Conservation (phyloP, 2,888 invertebrate genomes). For the Vanessa cardui region DNA sequence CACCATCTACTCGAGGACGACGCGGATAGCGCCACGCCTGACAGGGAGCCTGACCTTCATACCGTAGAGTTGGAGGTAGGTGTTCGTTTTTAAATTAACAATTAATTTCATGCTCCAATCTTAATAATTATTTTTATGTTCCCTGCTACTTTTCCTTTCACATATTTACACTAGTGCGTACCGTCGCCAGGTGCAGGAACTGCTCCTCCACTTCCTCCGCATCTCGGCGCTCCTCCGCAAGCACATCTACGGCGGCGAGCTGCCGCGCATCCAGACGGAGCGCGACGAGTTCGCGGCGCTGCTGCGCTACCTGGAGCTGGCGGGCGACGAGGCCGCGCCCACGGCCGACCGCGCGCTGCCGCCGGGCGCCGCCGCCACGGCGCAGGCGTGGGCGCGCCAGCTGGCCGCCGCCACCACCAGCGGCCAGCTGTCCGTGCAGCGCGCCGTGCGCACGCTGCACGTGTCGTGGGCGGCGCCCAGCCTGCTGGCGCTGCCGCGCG, state of each 20-base stretch:
- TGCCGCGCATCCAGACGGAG: slow-evolving; percentile 86
- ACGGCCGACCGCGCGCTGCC: slow-evolving; percentile 46
- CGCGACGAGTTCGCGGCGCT: slow-evolving; percentile 90
- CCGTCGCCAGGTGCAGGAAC: slow-evolving; percentile 85
- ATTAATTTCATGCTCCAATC: too few relatives aligned
- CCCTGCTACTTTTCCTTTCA: too few relatives aligned
- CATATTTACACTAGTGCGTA: not conserved
- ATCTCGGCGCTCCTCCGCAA: slow-evolving; percentile 91
- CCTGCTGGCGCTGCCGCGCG: slow-evolving; percentile 92
- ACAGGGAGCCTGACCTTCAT: slow-evolving; percentile 52
- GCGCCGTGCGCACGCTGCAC: slow-evolving; percentile 88
- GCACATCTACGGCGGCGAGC: slow-evolving; percentile 90
- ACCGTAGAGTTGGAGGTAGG: slow-evolving; percentile 56
- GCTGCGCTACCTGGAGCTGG: slow-evolving; percentile 89
- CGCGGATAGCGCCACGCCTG: slow-evolving; percentile 47
- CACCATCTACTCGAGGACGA: slow-evolving; percentile 85
- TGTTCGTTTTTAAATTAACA: too few relatives aligned
- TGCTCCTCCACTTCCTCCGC: slow-evolving; percentile 92
- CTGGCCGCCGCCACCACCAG: slow-evolving; percentile 59
- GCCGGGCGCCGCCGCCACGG: slow-evolving; percentile 46
- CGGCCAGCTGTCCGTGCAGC: slow-evolving; percentile 80
- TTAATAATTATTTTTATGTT: too few relatives aligned
- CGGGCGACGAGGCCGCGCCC: slow-evolving; percentile 37
- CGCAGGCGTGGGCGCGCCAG: slow-evolving; percentile 60
- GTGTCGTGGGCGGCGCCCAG: slow-evolving; percentile 91